These are phyloP conservation scores for Gymnorhina tibicen DNA, from an alignment of 2,113 vertebrate genomes.

Conservation along the genomic window DNA sequence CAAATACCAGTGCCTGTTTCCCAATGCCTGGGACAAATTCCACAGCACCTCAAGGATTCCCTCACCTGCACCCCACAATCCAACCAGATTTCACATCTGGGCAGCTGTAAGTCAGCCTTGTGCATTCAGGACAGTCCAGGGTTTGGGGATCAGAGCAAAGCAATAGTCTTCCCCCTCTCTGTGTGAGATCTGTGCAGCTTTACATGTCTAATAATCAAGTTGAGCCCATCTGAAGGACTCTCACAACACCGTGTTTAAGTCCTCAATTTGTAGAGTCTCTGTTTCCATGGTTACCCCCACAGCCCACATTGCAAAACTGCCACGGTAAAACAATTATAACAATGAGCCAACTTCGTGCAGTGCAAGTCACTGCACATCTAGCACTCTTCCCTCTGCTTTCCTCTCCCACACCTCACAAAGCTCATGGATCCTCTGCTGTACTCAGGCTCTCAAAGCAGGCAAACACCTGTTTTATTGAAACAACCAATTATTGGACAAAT, in stretches of 20 bases:
- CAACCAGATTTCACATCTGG: accelerated
- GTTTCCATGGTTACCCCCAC: constrained; percentile 73
- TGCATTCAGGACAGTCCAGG: accelerated
- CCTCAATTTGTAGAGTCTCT: constrained; percentile 51
- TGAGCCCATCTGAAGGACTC: neutral
- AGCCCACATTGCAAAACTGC: constrained; percentile 43
- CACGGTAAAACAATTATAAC: constrained; percentile 53
- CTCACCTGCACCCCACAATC: neutral
- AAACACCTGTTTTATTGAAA: neutral
- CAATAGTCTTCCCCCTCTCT: neutral
- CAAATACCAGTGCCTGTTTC: accelerated
- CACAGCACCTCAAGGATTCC: neutral
- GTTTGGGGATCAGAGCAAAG: neutral
- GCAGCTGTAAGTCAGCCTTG: neutral
- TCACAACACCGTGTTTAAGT: neutral
- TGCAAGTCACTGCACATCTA: neutral
- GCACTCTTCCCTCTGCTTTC: neutral
- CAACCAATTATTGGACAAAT: constrained; percentile 12
- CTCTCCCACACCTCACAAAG: neutral
- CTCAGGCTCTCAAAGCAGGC: neutral
- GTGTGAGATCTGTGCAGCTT: neutral
- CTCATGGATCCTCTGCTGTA: neutral
- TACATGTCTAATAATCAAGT: constrained; percentile 16
- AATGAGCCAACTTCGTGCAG: constrained; percentile 41
- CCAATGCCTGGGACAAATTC: accelerated